phyloP scores from a whole-genome alignment of 1,140 invertebrate genomes.

The Drosophila mauritiana region DNA sequence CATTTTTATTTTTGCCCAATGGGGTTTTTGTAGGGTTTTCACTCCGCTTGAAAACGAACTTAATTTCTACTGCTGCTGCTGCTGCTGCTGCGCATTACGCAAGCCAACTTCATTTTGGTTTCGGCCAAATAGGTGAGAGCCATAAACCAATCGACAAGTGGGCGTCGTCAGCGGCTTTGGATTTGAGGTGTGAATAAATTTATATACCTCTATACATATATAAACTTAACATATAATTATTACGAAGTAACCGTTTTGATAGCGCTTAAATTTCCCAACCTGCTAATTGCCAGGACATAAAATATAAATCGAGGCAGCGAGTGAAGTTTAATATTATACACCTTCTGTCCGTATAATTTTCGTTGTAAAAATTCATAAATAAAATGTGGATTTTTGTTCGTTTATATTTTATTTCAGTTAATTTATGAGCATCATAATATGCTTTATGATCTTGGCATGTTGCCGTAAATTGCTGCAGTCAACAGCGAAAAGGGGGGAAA shows the following conservation, averaged over 20 bases:
- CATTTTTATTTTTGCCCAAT: constrained; percentile 44
- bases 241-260: constrained; percentile 39
- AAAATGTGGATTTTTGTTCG: constrained; percentile 32
- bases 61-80: constrained; percentile 15
- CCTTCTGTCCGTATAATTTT: constrained; percentile 8
- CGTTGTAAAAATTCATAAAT: constrained; percentile 52
- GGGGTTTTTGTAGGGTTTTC: constrained; percentile 44
- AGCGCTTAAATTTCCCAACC: constrained; percentile 29
- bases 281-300: constrained; percentile 45
- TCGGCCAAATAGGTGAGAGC: constrained; percentile 51
- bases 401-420: constrained; percentile 73
- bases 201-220: constrained; percentile 37
- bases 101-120: constrained; percentile 75
- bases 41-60: constrained; percentile 29
- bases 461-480: constrained; percentile 82
- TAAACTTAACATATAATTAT: constrained; percentile 10
- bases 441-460: constrained; percentile 79
- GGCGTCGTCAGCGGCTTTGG: constrained; percentile 67
- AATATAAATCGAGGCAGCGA: constrained; percentile 16
- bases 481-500: constrained; percentile 59
- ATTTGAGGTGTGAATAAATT: constrained; percentile 77
- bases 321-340: constrained; percentile 17
- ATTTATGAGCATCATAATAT: constrained; percentile 79
- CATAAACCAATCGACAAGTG: constrained; percentile 68
- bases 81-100: constrained; percentile 69